Percentiles rank a stretch among this genome's conserved stretches.
Evolutionary conservation across 2,888 invertebrate species (phyloP).

Genomic region (Entomobrya proxima): DNA sequence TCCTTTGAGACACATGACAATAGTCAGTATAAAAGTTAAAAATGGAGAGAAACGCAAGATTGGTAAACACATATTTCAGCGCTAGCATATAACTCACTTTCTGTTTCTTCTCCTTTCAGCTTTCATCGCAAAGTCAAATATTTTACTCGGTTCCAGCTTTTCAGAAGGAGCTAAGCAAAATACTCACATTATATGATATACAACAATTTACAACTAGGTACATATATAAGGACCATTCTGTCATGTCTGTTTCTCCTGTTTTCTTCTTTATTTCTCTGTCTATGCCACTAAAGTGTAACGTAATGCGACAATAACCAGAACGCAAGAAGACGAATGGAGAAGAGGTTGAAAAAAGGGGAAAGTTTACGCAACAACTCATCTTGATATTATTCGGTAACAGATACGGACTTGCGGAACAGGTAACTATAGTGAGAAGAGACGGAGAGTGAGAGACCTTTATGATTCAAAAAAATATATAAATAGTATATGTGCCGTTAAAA

Average conservation of each 20-base stretch:
- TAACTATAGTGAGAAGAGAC: not conserved
- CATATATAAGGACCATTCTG: not conserved
- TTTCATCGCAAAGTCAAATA: constrained; percentile 3
- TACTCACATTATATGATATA: not conserved
- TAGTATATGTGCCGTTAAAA: too few species aligned
- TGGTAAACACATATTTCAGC: constrained; percentile 23
- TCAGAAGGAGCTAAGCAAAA: not conserved
- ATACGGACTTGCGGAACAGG: constrained; percentile 35
- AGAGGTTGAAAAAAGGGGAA: not conserved
- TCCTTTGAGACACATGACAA: constrained; percentile 41
- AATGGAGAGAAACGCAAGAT: constrained; percentile 32
- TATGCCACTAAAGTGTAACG: not conserved
- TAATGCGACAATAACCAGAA: constrained; percentile 10
- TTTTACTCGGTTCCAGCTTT: too few species aligned
- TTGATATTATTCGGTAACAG: constrained; percentile 45
- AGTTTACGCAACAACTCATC: constrained; percentile 49
- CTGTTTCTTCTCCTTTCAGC: not conserved
- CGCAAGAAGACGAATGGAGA: not conserved
- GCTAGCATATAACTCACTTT: not conserved
- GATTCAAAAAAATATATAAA: too few species aligned
- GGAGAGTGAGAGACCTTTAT: too few species aligned
- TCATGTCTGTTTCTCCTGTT: not conserved
- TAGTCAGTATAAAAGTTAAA: constrained; percentile 46
- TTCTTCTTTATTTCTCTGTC: too few species aligned
- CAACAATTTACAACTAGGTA: not conserved